These are phyloP conservation scores for Poeciliopsis infans DNA, from an alignment of 2,797 vertebrate genomes.

Conservation along the genomic window DNA sequence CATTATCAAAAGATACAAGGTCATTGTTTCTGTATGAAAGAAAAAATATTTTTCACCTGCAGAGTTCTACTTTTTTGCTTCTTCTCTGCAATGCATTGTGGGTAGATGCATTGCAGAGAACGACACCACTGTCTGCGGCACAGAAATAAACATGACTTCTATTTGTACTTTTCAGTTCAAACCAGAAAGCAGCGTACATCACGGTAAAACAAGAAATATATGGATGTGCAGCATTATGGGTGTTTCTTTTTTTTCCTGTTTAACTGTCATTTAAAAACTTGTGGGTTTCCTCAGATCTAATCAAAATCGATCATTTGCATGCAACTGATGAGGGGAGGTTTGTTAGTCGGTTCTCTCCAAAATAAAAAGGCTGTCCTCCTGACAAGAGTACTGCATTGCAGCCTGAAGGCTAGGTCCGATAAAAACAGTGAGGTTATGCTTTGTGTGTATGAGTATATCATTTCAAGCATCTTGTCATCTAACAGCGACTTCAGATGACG, in stretches of 20 bases:
- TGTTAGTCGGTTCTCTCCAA: conserved; percentile 3
- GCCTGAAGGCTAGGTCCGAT: conserved; percentile 7
- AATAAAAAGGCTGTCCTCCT: neutral
- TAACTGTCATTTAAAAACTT: neutral
- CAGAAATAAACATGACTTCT: conserved; percentile 5
- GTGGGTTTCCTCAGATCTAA: too few species aligned
- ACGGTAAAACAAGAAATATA: neutral
- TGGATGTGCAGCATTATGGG: neutral
- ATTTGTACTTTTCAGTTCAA: neutral
- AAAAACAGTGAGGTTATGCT: conserved; percentile 24
- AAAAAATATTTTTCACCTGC: neutral
- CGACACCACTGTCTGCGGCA: neutral
- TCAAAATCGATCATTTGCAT: neutral
- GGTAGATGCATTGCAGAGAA: neutral
- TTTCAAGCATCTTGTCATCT: conserved; percentile 54
- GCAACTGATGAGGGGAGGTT: neutral
- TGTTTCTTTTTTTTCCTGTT: neutral
- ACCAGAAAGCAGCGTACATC: neutral
- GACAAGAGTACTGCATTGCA: neutral
- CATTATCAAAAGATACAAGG: neutral
- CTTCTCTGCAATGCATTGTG: neutral
- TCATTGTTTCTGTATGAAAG: neutral
- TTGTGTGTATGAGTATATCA: neutral
- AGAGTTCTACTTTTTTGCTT: neutral
- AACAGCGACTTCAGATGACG: conserved; percentile 65